Percentiles rank a stretch among this genome's conserved stretches.
Evolutionary conservation across 2,113 vertebrate species (phyloP).

Genomic region (Eublepharis macularius): DNA sequence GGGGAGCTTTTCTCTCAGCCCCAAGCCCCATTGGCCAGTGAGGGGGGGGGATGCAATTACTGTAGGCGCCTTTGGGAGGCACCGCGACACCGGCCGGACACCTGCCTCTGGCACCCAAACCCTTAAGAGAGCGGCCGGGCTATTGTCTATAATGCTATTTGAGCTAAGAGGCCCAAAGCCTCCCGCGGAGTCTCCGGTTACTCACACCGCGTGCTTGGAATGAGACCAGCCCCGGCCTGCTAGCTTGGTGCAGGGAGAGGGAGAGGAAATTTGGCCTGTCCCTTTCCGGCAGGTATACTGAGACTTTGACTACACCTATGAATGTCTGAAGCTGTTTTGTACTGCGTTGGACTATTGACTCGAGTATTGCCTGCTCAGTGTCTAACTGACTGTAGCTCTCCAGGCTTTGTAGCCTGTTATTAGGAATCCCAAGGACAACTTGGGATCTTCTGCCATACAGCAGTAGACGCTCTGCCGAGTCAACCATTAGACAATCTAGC

Average conservation of each 20-base stretch:
- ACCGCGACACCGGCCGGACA: neutral
- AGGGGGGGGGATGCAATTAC: rapidly evolving
- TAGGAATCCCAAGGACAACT: too few species aligned
- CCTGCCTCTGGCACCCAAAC: neutral
- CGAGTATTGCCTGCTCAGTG: too few species aligned
- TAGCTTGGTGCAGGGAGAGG: neutral
- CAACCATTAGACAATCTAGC: too few species aligned
- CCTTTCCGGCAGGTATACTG: too few species aligned
- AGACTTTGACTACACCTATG: too few species aligned
- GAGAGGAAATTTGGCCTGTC: neutral
- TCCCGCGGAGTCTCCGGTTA: neutral
- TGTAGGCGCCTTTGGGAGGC: neutral
- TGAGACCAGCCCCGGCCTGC: rapidly evolving
- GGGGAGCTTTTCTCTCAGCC: neutral
- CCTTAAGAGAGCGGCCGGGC: neutral
- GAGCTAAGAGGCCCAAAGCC: neutral
- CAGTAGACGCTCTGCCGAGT: too few species aligned
- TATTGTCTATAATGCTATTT: neutral
- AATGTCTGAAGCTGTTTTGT: too few species aligned
- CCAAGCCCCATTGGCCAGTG: neutral
- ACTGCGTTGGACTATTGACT: too few species aligned
- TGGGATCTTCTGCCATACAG: too few species aligned
- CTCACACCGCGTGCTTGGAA: neutral
- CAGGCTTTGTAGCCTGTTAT: too few species aligned
- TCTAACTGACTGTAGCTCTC: too few species aligned